Evolutionary conservation across 2,113 vertebrate genomes (phyloP), one percentile per base, ranked within the genome.

Genomic region (Phrynocephalus versicolor): DNA sequence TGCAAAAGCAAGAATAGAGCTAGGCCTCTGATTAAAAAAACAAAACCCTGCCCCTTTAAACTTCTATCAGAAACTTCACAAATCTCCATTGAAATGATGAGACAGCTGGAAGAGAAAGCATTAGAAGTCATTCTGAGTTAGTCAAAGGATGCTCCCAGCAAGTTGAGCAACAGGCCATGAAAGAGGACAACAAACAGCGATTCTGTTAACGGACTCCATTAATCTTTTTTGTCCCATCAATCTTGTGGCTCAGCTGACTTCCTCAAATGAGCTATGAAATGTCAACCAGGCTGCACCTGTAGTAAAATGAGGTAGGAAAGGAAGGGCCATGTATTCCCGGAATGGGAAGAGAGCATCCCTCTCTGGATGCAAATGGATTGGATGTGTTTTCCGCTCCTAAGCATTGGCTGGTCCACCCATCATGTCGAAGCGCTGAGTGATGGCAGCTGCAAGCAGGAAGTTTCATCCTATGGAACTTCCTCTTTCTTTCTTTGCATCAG

Each of bases 1-100:
- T 81, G 93, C 84, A 92, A 95, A 94, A 87, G 60, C 0, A 0
- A 65, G 88, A 93, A 93, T 88, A 88, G 92, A 88, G 94, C 77
- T 57, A 0, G 1, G 88, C 86, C 39, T 80, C 77, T 87, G 90
- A 74, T 95, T 92, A 71, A 92, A 88, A 88, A 93, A 72, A 16
- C 33, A 18, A 93, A 72, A 16, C 33, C 10, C 51, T 41, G 75
- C 90, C 33, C 83, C 87, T 87, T 65, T 89, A 73, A 16, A 39
- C 41, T 9, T 39, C 51, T 81, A 23, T 37, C 71, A 0, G 25
- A 81, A 81, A 82, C 39, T 74, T 33, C 84, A 86, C 15, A 81
- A 86, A 55, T n/a, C 27, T 80, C 87, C 51, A 69, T 86, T 79
- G 55, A 39, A 84, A 86, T 83, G 67, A 30, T 21, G 25, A 92